A percentile compares a stretch with the other conserved stretches of the same genome.
Conservation (phyloP, 1,140 invertebrate species). For the Artemia franciscana region DNA sequence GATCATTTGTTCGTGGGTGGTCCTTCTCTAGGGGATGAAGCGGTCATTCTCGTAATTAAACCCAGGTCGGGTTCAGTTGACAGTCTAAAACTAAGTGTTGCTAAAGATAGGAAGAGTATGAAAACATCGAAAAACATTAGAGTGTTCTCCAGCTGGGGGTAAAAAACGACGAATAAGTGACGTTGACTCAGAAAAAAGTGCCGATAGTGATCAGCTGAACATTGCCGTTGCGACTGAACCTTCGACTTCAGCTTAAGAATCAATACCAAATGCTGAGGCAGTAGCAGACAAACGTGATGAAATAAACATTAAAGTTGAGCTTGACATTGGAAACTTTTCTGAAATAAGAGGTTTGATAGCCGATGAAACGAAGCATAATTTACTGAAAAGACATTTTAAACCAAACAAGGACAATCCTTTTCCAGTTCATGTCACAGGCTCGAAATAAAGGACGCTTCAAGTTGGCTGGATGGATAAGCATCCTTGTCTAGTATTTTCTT, state of each 20-base stretch:
- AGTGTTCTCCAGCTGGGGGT: too few relatives aligned
- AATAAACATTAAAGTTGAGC: not conserved
- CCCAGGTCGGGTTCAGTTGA: too few relatives aligned
- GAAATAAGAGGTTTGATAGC: not conserved
- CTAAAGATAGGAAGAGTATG: too few relatives aligned
- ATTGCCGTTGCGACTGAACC: not conserved
- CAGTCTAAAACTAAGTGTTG: too few relatives aligned
- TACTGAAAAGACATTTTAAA: not conserved
- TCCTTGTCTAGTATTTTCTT: not conserved
- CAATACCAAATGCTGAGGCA: not conserved
- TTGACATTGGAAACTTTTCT: not conserved
- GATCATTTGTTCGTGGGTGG: too few relatives aligned
- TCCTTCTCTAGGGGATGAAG: too few relatives aligned
- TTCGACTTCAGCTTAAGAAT: not conserved
- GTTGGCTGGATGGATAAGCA: not conserved
- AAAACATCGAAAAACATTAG: too few relatives aligned
- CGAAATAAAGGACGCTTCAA: not conserved
- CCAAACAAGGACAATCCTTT: too few relatives aligned
- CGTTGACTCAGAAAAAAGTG: too few relatives aligned
- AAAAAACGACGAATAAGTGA: too few relatives aligned
- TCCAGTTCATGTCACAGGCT: too few relatives aligned
- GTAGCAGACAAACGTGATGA: not conserved
- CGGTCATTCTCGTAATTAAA: too few relatives aligned
- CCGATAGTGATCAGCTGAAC: not conserved
- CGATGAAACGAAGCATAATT: not conserved